Percentiles rank a stretch among this genome's conserved stretches.
Evolutionary conservation across 2,888 invertebrate genomes (phyloP).

Genomic region (Dryobota labecula): DNA sequence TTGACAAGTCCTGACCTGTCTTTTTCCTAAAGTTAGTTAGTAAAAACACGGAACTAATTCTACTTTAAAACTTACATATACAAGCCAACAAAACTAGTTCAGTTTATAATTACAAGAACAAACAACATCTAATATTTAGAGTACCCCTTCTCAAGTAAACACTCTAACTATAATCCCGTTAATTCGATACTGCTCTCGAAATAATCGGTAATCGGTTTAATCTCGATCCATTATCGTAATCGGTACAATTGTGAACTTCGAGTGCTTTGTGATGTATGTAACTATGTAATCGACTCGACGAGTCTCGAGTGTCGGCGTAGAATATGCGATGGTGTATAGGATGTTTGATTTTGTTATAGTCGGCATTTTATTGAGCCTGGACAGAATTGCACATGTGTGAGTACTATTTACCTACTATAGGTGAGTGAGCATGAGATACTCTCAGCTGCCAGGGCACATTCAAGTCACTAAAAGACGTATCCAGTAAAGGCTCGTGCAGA

Average conservation of each 20-base stretch:
- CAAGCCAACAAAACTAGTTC: not conserved
- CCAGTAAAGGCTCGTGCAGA: too few relatives aligned
- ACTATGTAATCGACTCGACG: slow-evolving; percentile 20
- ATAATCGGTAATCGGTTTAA: slow-evolving; percentile 57
- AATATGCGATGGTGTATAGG: slow-evolving; percentile 28
- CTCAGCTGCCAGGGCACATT: too few relatives aligned
- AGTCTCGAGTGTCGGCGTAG: slow-evolving; percentile 32
- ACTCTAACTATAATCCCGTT: slow-evolving; percentile 31
- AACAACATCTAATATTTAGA: slow-evolving; percentile 41
- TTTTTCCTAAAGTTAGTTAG: too few relatives aligned
- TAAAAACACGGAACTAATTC: not conserved
- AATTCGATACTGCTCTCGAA: slow-evolving; percentile 43
- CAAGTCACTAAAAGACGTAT: too few relatives aligned
- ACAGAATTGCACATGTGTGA: too few relatives aligned
- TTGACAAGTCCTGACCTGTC: too few relatives aligned
- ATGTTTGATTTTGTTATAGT: slow-evolving; percentile 6
- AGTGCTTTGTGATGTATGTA: slow-evolving; percentile 30
- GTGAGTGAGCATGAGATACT: too few relatives aligned
- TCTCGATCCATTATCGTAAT: slow-evolving; percentile 56
- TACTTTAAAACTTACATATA: too few relatives aligned
- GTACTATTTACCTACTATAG: too few relatives aligned
- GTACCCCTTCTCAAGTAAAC: slow-evolving; percentile 37
- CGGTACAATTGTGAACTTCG: slow-evolving; percentile 31
- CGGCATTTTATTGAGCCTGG: too few relatives aligned
- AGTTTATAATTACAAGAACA: slow-evolving; percentile 19